Conservation (phyloP, 2,888 invertebrate genomes). For the Chalcis sispes region DNA sequence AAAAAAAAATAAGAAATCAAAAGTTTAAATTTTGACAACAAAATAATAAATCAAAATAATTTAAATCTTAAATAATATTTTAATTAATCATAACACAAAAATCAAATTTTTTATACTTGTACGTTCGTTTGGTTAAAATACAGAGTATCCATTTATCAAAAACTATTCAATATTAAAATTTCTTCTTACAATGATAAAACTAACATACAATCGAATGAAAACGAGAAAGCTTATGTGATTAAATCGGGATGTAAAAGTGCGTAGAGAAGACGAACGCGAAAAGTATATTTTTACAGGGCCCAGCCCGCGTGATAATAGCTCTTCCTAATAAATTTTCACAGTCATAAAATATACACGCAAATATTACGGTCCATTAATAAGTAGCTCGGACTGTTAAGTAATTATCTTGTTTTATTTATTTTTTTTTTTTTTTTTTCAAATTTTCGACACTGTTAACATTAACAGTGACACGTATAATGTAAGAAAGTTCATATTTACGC, state of each 20-base stretch:
- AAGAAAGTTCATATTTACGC: not conserved
- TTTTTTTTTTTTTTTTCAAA: constrained; percentile 10
- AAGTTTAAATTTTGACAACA: not conserved
- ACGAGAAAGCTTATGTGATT: constrained; percentile 30
- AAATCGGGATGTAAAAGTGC: not conserved
- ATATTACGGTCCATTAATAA: constrained; percentile 6
- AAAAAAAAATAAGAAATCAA: not conserved
- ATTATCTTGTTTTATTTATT: constrained; percentile 7
- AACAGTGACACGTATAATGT: not conserved
- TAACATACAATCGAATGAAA: not conserved
- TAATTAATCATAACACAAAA: no score
- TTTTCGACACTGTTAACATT: constrained; percentile 1
- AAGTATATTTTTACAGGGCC: constrained; percentile 75
- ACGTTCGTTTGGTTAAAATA: not conserved
- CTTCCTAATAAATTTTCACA: constrained; percentile 69
- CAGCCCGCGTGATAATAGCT: constrained; percentile 74
- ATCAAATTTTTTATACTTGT: no score
- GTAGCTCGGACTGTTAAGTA: not conserved
- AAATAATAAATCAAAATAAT: not conserved
- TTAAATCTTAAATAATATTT: not conserved
- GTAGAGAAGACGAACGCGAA: constrained; percentile 52
- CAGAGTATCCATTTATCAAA: not conserved
- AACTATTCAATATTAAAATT: not conserved
- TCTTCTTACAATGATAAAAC: not conserved
- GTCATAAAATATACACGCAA: constrained; percentile 59